Percentiles rank a stretch among this genome's conserved stretches.
Conservation (phyloP, 2,113 vertebrate species). For the Indicator indicator region DNA sequence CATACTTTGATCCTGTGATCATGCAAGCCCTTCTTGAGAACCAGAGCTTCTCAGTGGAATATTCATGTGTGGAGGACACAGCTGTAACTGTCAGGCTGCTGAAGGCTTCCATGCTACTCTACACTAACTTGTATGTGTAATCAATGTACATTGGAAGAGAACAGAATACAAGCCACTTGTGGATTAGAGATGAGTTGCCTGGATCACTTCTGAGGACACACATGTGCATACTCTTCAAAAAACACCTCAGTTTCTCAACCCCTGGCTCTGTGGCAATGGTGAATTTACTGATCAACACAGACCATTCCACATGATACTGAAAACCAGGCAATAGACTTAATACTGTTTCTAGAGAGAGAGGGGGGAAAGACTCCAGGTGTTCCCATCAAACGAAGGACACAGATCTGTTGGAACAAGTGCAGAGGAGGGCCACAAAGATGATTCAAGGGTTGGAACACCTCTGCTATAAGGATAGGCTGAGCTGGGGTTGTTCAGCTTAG, state of each 20-base stretch:
- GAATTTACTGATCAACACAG: not conserved
- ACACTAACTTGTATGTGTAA: not conserved
- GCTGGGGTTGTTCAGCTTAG: no score
- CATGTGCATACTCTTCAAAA: not conserved
- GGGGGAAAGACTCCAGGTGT: not conserved
- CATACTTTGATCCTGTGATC: not conserved
- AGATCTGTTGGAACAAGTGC: no score
- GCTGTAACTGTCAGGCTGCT: not conserved
- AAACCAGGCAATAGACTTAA: not conserved
- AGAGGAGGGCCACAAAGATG: no score
- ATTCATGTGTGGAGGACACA: fast-evolving
- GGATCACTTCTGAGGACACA: not conserved
- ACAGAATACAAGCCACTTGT: not conserved
- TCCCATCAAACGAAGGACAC: no score
- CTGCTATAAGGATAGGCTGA: no score
- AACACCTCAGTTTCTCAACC: not conserved
- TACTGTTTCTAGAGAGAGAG: not conserved
- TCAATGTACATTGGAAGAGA: not conserved
- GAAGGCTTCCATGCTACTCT: not conserved
- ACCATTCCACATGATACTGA: not conserved
- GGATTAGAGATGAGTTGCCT: not conserved
- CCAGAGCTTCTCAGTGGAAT: not conserved
- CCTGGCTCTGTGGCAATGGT: not conserved
- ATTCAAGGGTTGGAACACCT: no score
- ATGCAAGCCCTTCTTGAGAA: not conserved